phyloP scores from a whole-genome alignment of 1,140 invertebrate species.

The Lucilia cuprina region DNA sequence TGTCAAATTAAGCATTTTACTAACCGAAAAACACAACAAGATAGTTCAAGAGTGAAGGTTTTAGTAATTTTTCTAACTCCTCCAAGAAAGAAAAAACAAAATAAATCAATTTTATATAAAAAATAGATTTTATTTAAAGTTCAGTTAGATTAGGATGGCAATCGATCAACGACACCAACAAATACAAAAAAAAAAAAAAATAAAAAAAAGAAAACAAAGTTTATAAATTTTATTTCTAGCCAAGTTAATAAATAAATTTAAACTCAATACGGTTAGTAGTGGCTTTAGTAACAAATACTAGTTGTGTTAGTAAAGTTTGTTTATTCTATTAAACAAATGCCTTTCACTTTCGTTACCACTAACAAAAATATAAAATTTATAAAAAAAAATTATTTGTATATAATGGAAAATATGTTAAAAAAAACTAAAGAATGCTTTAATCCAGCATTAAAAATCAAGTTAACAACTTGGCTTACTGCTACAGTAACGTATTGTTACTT shows the following conservation, averaged over 20 bases:
- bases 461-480: neutral
- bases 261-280: slow-evolving; percentile 19
- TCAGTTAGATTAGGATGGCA: slow-evolving; percentile 27
- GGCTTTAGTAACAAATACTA: neutral
- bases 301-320: neutral
- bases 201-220: neutral
- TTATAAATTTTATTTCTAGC: neutral
- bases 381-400: neutral
- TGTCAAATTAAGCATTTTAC: slow-evolving; percentile 11
- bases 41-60: slow-evolving; percentile 35
- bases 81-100: neutral
- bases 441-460: slow-evolving; percentile 1
- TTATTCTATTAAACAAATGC: neutral
- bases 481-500: neutral
- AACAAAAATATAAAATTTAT: neutral
- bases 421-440: slow-evolving; percentile 14
- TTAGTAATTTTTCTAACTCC: slow-evolving; percentile 27
- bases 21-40: too few species aligned
- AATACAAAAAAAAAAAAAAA: slow-evolving; percentile 17
- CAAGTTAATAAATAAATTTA: neutral
- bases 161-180: slow-evolving; percentile 28
- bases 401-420: neutral
- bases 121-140: slow-evolving; percentile 24
- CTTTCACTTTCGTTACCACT: slow-evolving; percentile 29
- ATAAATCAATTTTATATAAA: neutral